phyloP scores from a whole-genome alignment of 2,797 vertebrate species.

The Thripadectes ignobilis region DNA sequence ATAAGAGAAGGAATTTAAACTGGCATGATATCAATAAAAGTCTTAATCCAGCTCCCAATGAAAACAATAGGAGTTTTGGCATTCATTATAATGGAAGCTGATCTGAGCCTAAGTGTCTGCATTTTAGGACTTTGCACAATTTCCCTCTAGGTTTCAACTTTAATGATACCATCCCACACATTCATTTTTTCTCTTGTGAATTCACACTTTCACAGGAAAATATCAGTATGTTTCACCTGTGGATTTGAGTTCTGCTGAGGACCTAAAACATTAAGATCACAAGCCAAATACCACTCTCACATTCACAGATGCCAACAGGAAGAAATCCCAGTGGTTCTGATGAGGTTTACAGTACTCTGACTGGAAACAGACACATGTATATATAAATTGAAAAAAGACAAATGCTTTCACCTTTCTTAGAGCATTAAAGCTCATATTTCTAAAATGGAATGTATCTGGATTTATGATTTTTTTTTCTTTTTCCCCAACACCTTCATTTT shows the following conservation, averaged over 20 bases:
- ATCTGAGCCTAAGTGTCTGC: background rate
- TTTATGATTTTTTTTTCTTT: background rate
- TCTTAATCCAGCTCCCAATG: background rate
- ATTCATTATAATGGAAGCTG: background rate
- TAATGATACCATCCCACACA: background rate
- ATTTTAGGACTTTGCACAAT: background rate
- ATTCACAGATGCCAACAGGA: background rate
- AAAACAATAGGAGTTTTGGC: constrained; percentile 23
- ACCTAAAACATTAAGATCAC: background rate
- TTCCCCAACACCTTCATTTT: background rate
- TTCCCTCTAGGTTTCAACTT: background rate
- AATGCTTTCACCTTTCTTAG: background rate
- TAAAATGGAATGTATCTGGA: background rate
- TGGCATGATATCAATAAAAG: constrained; percentile 24
- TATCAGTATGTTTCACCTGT: background rate
- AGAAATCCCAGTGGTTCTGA: background rate
- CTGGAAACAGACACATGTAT: background rate
- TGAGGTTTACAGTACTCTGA: background rate
- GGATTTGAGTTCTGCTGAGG: background rate
- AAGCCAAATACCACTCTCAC: background rate
- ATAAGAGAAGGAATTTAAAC: constrained; percentile 27
- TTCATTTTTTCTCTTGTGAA: background rate
- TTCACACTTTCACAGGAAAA: background rate
- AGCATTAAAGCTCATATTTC: background rate
- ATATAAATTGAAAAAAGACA: background rate